Percentiles rank a stretch among this genome's conserved stretches.
These are phyloP conservation scores for Pelodytes ibericus DNA, from an alignment of 2,797 vertebrate genomes.

Conservation along the genomic window DNA sequence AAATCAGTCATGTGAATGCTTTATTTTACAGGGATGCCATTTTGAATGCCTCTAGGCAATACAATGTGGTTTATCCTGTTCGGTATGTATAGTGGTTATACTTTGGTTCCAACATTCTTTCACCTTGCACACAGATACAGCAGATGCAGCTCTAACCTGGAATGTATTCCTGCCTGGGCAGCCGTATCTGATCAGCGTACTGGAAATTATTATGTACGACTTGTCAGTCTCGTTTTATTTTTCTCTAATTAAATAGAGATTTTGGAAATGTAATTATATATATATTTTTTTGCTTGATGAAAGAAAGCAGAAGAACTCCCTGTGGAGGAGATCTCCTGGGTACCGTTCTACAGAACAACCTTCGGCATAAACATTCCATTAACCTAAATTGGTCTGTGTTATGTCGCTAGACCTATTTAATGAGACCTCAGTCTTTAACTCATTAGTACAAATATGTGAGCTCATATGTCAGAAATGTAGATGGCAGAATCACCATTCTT, in stretches of 20 bases:
- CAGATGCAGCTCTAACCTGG: conserved; percentile 43
- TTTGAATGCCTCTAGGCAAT: too few species aligned
- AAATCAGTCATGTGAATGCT: too few species aligned
- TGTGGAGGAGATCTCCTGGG: conserved; percentile 35
- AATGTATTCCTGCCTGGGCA: conserved; percentile 21
- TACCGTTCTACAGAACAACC: conserved; percentile 46
- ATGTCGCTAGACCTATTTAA: conserved; percentile 67
- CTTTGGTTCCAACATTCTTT: conserved; percentile 39
- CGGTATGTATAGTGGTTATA: too few species aligned
- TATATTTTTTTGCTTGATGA: conserved; percentile 35
- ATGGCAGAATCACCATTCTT: conserved; percentile 66
- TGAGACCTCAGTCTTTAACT: conserved; percentile 69
- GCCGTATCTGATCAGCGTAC: conserved; percentile 37
- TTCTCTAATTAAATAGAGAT: conserved; percentile 58
- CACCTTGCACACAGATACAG: conserved; percentile 40
- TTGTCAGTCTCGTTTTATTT: conserved; percentile 54
- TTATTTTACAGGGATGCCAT: too few species aligned
- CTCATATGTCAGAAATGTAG: conserved; percentile 70
- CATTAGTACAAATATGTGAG: conserved; percentile 70
- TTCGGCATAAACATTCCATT: conserved; percentile 67
- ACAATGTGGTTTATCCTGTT: too few species aligned
- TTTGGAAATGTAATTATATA: conserved; percentile 52
- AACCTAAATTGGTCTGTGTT: conserved; percentile 67
- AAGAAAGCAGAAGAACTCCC: conserved; percentile 54
- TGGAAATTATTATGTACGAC: conserved; percentile 40